These are phyloP conservation scores for Deroptyus accipitrinus DNA, from an alignment of 2,113 vertebrate species.

Conservation along the genomic window DNA sequence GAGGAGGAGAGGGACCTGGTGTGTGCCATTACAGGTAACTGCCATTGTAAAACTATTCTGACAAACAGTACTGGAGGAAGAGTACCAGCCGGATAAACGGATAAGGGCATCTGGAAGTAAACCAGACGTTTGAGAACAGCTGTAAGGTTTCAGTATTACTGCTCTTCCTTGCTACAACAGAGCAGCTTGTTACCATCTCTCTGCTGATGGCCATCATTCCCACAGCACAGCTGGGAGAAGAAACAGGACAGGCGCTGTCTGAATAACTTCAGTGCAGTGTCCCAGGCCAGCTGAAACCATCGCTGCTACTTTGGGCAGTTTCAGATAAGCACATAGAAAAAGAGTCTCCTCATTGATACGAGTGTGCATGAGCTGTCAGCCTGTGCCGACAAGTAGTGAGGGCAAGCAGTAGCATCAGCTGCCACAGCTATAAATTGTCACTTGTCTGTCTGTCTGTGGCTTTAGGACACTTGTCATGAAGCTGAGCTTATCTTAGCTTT, in stretches of 20 bases:
- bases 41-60: neutral
- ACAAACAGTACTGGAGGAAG: neutral
- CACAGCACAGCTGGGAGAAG: neutral
- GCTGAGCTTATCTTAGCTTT: neutral
- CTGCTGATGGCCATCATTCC: neutral
- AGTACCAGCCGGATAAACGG: neutral
- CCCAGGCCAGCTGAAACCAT: neutral
- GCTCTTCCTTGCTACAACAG: neutral
- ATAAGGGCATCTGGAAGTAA: neutral
- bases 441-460: neutral
- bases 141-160: neutral
- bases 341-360: neutral
- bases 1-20: neutral
- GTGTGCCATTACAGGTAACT: neutral
- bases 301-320: neutral
- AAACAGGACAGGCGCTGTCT: neutral
- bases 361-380: fast-evolving
- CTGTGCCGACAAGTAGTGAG: neutral
- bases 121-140: neutral
- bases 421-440: neutral
- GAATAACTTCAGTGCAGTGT: neutral
- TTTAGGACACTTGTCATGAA: neutral
- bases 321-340: neutral
- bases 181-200: neutral
- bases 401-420: neutral